Conservation (phyloP, 30 jellyfish, hydroid and myxozoan genomes). For the Cassiopea andromeda region DNA sequence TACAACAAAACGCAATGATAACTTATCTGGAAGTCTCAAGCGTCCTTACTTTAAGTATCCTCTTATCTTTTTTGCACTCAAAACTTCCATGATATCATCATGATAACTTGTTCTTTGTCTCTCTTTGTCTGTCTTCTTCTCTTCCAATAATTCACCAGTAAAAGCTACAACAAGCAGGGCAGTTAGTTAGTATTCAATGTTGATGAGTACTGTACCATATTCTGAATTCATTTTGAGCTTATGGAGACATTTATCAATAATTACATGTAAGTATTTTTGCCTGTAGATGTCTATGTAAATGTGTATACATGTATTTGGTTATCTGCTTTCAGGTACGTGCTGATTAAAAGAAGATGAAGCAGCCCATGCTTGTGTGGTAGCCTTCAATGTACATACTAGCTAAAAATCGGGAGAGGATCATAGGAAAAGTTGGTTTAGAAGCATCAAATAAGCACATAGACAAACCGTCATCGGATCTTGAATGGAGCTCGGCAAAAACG, state of each 20-base stretch:
- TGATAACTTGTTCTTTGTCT: constrained; percentile 30
- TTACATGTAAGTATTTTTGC: no score
- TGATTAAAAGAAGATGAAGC: no score
- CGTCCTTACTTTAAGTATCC: constrained; percentile 32
- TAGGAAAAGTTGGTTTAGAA: background rate
- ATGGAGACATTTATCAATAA: no score
- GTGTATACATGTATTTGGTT: no score
- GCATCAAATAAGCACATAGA: background rate
- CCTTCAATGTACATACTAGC: no score
- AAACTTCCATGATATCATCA: constrained; percentile 54
- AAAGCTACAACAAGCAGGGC: background rate
- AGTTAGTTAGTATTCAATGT: background rate
- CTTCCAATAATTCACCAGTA: constrained; percentile 30
- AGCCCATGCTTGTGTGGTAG: no score
- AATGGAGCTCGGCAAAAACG: background rate
- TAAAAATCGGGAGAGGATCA: background rate
- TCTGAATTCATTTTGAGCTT: no score
- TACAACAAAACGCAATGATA: no score
- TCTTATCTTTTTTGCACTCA: constrained; percentile 35
- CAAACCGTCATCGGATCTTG: background rate
- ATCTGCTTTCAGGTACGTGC: no score
- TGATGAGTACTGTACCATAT: background rate
- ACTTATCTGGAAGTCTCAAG: no score
- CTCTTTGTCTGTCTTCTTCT: constrained; percentile 28
- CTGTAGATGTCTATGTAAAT: no score